phyloP scores from a whole-genome alignment of 2,797 vertebrate genomes.

The Heteromormyrus szaboi region DNA sequence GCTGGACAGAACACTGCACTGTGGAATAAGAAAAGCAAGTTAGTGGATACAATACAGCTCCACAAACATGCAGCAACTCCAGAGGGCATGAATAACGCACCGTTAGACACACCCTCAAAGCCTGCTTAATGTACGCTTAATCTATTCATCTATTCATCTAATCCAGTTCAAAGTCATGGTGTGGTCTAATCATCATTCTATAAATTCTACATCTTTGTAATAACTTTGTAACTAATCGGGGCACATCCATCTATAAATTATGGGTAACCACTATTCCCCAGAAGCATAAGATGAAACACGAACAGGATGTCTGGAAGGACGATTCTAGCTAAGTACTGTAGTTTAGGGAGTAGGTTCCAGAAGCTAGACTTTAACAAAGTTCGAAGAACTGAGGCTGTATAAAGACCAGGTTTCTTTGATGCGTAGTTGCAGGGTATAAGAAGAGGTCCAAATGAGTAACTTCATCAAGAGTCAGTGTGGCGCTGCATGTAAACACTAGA shows the following conservation, averaged over 20 bases:
- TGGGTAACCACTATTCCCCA: background rate
- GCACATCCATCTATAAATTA: background rate
- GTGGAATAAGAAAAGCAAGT: background rate
- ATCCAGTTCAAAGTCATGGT: background rate
- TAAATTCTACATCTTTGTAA: conserved; percentile 2
- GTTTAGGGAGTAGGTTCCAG: background rate
- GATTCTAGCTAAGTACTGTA: background rate
- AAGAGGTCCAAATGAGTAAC: background rate
- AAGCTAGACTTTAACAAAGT: background rate
- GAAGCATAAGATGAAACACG: background rate
- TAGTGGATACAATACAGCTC: background rate
- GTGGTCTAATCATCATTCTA: background rate
- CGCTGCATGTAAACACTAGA: background rate
- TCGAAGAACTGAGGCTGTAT: background rate
- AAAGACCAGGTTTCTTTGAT: background rate
- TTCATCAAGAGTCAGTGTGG: background rate
- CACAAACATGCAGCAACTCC: background rate
- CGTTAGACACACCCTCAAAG: background rate
- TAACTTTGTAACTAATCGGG: background rate
- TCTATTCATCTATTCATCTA: background rate
- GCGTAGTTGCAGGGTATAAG: background rate
- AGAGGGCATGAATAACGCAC: background rate
- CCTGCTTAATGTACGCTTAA: background rate
- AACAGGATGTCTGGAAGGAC: background rate
- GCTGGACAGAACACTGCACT: background rate